Base-by-base conservation (phyloP, 1,140 invertebrate species). In the Drosophila murphyi region DNA sequence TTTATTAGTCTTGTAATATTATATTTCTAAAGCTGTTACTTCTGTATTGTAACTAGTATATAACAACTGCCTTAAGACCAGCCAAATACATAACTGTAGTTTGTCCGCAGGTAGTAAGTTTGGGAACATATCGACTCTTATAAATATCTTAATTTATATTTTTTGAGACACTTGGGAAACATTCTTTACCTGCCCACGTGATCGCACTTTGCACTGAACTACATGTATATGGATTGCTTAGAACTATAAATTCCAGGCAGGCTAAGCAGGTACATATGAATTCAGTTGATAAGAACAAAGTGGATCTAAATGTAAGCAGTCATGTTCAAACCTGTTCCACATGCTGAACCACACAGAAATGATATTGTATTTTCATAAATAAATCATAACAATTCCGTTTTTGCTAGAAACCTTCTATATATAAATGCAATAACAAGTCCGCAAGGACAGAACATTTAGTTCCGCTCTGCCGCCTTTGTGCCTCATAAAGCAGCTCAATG, bases 391-490 rank as follows among this genome's bases (percentile, higher is more conserved):
- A 57, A 32, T 20, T 39, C n/a, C 35, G 29, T 5, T 34, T 34
- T 41, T 10, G 43, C n/a, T 1, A 29, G 0, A 39, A 62, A 6
- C 56, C 31, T 59, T 47, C 41, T 20, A n/a, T 32, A 20, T 12
- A 59, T 32, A n/a, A 12, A 57, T 12, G 41, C n/a, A 43, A 52
- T 41, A 52, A 41, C 29, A 43, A 45, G 52, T 43, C 28, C 5
- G 35, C 48, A 39, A 32, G 37, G 28, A 6, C 28, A 31, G 59
- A 29, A 48, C 50, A 57, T 29, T 83, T 68, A 61, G 69, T 86
- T 86, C 74, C 77, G 80, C 56, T 76, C 31, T 64, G 52, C 10
- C 64, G 64, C 56, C 57, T 72, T 60, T 68, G 61, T 87, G 82
- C 87, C 50, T 86, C 74, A 86, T 55, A 12, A 67, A 31, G 60